phyloP scores from a whole-genome alignment of 30 jellyfish, hydroid and myxozoan genomes.

The Phacellophora camtschatica region DNA sequence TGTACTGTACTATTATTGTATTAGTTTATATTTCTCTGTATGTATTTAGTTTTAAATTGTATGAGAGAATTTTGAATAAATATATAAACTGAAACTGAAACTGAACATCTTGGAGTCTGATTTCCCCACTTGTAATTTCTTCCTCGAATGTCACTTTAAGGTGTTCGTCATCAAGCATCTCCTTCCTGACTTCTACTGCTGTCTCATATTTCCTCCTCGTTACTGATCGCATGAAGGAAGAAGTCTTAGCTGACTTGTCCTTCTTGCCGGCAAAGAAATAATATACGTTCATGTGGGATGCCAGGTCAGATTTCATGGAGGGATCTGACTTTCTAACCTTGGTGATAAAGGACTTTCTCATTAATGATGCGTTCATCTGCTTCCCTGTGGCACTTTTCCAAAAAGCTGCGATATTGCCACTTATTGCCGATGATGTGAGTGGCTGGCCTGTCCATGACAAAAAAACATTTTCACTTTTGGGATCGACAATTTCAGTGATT shows the following conservation, averaged over 20 bases:
- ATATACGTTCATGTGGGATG: neutral
- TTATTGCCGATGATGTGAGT: slow-evolving; percentile 10
- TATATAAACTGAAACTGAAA: too few species aligned
- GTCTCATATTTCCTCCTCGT: neutral
- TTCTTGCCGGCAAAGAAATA: neutral
- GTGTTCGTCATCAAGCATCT: neutral
- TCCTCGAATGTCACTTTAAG: neutral
- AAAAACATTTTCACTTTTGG: neutral
- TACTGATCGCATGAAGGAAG: neutral
- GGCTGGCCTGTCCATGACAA: slow-evolving; percentile 23
- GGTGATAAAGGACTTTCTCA: slow-evolving; percentile 15
- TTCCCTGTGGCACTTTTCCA: slow-evolving; percentile 33
- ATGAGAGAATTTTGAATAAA: too few species aligned
- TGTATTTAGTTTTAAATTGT: too few species aligned
- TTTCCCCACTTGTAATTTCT: neutral
- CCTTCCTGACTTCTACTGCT: neutral
- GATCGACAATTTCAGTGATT: neutral
- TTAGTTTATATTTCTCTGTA: too few species aligned
- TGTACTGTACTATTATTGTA: too few species aligned
- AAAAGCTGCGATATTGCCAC: neutral
- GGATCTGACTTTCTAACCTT: neutral
- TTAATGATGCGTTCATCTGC: neutral
- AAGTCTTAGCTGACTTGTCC: neutral
- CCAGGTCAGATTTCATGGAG: neutral
- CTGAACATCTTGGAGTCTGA: neutral